Evolutionary conservation across 2,113 vertebrate genomes (phyloP).

Genomic region (Trematomus loennbergii): DNA sequence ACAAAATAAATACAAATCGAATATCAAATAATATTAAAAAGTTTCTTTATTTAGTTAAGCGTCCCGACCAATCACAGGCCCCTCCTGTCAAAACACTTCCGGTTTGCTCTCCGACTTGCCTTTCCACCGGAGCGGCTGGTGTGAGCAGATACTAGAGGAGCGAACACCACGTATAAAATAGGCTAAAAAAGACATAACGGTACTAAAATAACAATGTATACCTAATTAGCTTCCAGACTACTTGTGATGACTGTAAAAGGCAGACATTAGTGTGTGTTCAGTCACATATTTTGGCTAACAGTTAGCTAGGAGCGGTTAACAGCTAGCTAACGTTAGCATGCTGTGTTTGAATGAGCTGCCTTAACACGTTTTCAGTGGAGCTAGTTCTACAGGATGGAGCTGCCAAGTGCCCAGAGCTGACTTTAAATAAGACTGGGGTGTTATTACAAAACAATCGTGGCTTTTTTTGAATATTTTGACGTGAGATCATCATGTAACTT

Average conservation of each 20-base stretch:
- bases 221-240: accelerated
- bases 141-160: slow-evolving; percentile 25
- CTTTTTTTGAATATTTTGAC: neutral
- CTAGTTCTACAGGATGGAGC: neutral
- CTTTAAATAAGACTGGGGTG: neutral
- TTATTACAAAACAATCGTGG: neutral
- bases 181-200: slow-evolving; percentile 47
- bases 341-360: slow-evolving; percentile 66
- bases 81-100: slow-evolving; percentile 65
- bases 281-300: neutral
- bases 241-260: neutral
- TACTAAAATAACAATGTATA: neutral
- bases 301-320: slow-evolving; percentile 29
- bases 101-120: slow-evolving; percentile 54
- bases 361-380: slow-evolving; percentile 46
- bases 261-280: neutral
- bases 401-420: too few species aligned
- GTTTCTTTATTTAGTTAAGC: accelerated
- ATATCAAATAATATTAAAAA: neutral
- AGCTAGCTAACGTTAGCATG: slow-evolving; percentile 62
- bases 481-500: neutral
- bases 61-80: slow-evolving; percentile 59
- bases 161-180: slow-evolving; percentile 36
- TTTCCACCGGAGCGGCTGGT: slow-evolving; percentile 62
- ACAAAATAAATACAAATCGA: neutral